Percentiles rank a stretch among this genome's conserved stretches.
Evolutionary conservation across 1,140 invertebrate genomes (phyloP).

Genomic region (Drosophila bocqueti): DNA sequence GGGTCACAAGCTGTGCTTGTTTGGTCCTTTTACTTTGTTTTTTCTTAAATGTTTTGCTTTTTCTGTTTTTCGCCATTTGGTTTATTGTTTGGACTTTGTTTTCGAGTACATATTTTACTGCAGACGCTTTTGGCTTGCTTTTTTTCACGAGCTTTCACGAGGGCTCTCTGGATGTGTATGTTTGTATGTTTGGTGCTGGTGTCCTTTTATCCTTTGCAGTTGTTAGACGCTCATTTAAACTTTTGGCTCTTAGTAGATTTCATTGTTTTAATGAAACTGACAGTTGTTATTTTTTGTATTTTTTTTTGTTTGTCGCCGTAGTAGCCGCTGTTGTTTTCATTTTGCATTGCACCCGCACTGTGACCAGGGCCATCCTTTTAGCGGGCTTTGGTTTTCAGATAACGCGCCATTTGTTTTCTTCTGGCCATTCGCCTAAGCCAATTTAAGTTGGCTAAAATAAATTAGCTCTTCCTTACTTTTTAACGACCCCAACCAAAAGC

Average conservation of each 20-base stretch:
- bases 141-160: conserved; percentile 45
- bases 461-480: conserved; percentile 72
- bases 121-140: conserved; percentile 60
- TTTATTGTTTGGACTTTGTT: conserved; percentile 83
- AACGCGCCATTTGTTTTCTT: conserved; percentile 79
- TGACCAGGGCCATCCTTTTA: conserved; percentile 49
- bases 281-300: conserved; percentile 56
- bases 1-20: conserved; percentile 76
- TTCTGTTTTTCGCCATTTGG: conserved; percentile 70
- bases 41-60: conserved; percentile 40
- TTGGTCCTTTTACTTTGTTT: conserved; percentile 32
- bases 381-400: conserved; percentile 67
- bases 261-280: conserved; percentile 81
- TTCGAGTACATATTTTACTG: conserved; percentile 72
- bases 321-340: conserved; percentile 30
- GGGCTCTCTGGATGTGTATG: conserved; percentile 33
- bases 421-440: conserved; percentile 80
- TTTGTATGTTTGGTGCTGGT: conserved; percentile 9
- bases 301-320: conserved; percentile 23
- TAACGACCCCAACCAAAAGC: conserved; percentile 40
- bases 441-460: conserved; percentile 82
- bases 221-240: conserved; percentile 79
- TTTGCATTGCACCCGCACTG: conserved; percentile 77
- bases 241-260: conserved; percentile 81
- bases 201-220: conserved; percentile 61